These are phyloP conservation scores for Margarornis squamiger DNA, from an alignment of 2,797 vertebrate species.

Conservation along the genomic window DNA sequence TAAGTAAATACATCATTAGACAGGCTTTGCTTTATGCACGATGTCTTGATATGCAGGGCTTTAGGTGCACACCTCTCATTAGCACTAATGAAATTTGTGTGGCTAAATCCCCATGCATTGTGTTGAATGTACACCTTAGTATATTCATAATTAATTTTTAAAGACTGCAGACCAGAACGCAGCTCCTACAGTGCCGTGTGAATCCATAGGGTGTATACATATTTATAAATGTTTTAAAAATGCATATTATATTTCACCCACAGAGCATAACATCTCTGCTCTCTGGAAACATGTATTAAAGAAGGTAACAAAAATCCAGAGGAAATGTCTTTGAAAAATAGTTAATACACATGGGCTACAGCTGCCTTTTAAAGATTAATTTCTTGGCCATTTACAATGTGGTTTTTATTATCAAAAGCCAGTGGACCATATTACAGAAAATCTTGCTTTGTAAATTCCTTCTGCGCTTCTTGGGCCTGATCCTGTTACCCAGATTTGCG, in stretches of 20 bases:
- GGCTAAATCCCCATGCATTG: conserved; percentile 47
- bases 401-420: conserved; percentile 65
- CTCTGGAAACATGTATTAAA: conserved; percentile 50
- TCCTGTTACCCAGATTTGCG: not conserved
- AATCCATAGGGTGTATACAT: conserved; percentile 61
- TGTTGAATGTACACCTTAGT: conserved; percentile 24
- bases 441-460: conserved; percentile 52
- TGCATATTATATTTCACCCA: conserved; percentile 59
- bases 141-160: conserved; percentile 64
- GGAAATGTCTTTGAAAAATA: conserved; percentile 56
- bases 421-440: conserved; percentile 59
- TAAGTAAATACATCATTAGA: conserved; percentile 50
- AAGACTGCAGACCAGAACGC: conserved; percentile 35
- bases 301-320: conserved; percentile 54
- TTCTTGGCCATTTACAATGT: conserved; percentile 61
- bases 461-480: not conserved
- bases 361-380: conserved; percentile 68
- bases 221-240: conserved; percentile 66
- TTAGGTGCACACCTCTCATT: conserved; percentile 48
- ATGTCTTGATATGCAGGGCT: conserved; percentile 24
- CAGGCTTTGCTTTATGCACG: conserved; percentile 46
- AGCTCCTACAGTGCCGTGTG: not conserved
- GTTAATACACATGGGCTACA: conserved; percentile 66
- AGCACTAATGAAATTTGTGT: conserved; percentile 56
- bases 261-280: conserved; percentile 51